Evolutionary conservation across 2,797 vertebrate species (phyloP), one percentile per base, ranked within the genome.

Genomic region (Taenioides sp.): DNA sequence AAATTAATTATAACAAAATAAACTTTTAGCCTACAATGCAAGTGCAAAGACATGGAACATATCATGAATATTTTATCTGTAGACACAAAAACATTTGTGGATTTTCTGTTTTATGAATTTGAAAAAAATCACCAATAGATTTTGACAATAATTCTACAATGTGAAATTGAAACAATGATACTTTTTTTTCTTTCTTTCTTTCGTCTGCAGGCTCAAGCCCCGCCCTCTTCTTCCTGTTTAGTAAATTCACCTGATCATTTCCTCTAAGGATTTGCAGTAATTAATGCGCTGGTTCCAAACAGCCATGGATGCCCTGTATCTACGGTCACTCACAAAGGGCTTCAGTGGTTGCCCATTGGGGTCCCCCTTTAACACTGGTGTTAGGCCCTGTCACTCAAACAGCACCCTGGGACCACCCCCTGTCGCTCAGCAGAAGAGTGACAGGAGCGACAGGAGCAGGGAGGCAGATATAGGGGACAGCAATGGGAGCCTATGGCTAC

Each of bases 171-270:
- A 25, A 25, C 14, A 34, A 34, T 7, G 5, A 34, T 25, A 12
- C 1, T 18, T 12, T 7, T 18, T 7, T 14, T 16, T 50, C 1
- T 9, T 16, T 4, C 17, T 50, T 50, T n/a, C n/a, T n/a, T n/a
- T n/a, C n/a, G n/a, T n/a, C n/a, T n/a, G n/a, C n/a, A n/a, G n/a
- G n/a, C n/a, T n/a, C n/a, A n/a, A 50, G 65, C 52, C 52, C 49
- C 73, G 70, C 80, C 75, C 71, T 70, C 72, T 78, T 69, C 71
- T 71, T 70, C 59, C 75, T 86, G 82, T 92, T 63, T 92, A 90
- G 91, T 87, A 91, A 85, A 92, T 90, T 78, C 87, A 76, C 80
- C 82, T 88, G 87, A 86, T 88, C 83, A 89, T 93, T 91, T 92
- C 86, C 91, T 91, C 73, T 74, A 91, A 90, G 90, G 85, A 90